A percentile compares a stretch with the other conserved stretches of the same genome.
These are phyloP conservation scores for Pantherophis guttatus DNA, from an alignment of 2,113 vertebrate genomes.

Conservation along the genomic window DNA sequence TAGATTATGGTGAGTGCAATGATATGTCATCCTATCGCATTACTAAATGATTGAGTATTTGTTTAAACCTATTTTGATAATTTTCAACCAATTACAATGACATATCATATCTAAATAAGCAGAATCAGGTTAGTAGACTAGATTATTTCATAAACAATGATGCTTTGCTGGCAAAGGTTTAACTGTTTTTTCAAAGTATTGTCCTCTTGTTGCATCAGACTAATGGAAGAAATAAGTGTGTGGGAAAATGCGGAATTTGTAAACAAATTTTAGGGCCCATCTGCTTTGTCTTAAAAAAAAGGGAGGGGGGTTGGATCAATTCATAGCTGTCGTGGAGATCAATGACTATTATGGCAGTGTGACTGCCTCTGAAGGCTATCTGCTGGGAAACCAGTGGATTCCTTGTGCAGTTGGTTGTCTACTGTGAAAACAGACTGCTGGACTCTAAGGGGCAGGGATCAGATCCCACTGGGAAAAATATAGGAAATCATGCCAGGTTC, in stretches of 20 bases:
- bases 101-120: not conserved
- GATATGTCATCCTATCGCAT: not conserved
- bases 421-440: not conserved
- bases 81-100: not conserved
- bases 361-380: not conserved
- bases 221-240: conserved; percentile 1
- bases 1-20: not conserved
- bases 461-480: not conserved
- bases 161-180: not conserved
- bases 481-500: not conserved
- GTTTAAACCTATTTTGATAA: not conserved
- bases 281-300: not conserved
- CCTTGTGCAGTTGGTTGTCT: not conserved
- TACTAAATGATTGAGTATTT: not conserved
- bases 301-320: not conserved
- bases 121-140: not conserved
- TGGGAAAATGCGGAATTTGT: conserved; percentile 16
- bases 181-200: not conserved
- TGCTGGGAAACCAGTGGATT: not conserved
- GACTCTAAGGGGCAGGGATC: not conserved
- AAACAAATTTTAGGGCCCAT: conserved; percentile 1
- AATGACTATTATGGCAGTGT: not conserved
- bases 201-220: not conserved
- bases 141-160: not conserved
- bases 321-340: not conserved